Conservation (phyloP, 2,888 invertebrate species). For the Rhingia campestris region DNA sequence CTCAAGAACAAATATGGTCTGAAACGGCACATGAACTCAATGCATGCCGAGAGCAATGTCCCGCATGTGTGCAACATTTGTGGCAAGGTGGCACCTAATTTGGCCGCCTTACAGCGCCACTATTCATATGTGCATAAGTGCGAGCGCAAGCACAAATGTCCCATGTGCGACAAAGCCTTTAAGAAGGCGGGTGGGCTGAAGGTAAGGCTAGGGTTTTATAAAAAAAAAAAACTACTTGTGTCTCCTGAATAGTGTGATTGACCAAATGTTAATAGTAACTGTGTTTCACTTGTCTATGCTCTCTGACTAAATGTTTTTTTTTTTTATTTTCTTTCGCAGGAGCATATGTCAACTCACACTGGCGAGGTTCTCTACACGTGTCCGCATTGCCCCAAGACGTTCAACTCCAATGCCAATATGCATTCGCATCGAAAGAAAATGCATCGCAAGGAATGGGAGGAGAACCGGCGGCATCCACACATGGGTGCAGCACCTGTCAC, state of each 20-base stretch:
- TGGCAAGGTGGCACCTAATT: slow-evolving; percentile 78
- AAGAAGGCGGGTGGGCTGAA: slow-evolving; percentile 78
- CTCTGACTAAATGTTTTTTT: not conserved
- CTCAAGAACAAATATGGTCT: slow-evolving; percentile 79
- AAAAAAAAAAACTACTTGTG: not conserved
- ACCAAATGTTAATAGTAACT: not conserved
- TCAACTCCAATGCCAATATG: slow-evolving; percentile 80
- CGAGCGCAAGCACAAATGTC: slow-evolving; percentile 79
- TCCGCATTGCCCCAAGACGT: slow-evolving; percentile 79
- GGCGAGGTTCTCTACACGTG: slow-evolving; percentile 79
- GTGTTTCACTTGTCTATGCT: not conserved
- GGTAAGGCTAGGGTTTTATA: slow-evolving; percentile 64
- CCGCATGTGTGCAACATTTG: slow-evolving; percentile 79
- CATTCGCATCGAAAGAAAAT: slow-evolving; percentile 80
- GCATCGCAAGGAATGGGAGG: slow-evolving; percentile 81
- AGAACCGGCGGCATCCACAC: slow-evolving; percentile 72
- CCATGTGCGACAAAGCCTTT: slow-evolving; percentile 81
- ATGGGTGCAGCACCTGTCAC: slow-evolving; percentile 44
- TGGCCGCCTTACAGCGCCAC: slow-evolving; percentile 79
- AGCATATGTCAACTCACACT: slow-evolving; percentile 80
- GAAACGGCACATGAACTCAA: slow-evolving; percentile 80
- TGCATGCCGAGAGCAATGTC: slow-evolving; percentile 78
- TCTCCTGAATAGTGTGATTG: not conserved
- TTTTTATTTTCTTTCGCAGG: slow-evolving; percentile 75
- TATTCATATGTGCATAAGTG: slow-evolving; percentile 79